Conservation (phyloP, 2,113 vertebrate species). For the Suncus etruscus region DNA sequence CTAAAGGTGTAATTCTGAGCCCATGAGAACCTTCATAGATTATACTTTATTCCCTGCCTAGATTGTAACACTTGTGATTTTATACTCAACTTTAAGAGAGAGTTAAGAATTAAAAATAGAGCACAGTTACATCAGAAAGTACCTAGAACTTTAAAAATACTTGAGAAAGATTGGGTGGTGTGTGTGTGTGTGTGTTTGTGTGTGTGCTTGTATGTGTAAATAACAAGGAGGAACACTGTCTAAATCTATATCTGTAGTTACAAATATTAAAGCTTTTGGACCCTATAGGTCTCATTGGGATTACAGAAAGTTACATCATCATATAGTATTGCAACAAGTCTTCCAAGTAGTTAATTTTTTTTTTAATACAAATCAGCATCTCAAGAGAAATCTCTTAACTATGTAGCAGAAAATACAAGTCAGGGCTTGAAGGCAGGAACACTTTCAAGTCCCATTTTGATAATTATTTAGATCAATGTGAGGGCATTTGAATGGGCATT, state of each 20-base stretch:
- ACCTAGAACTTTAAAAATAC: slow-evolving; percentile 54
- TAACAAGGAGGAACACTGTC: slow-evolving; percentile 70
- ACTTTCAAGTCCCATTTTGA: neutral
- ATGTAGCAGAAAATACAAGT: neutral
- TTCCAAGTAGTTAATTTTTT: slow-evolving; percentile 81
- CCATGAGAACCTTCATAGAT: slow-evolving; percentile 44
- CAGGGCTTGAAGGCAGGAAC: neutral
- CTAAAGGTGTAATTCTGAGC: slow-evolving; percentile 12
- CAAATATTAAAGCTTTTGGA: slow-evolving; percentile 84
- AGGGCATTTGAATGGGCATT: neutral
- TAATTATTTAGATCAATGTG: neutral
- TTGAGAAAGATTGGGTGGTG: slow-evolving; percentile 20
- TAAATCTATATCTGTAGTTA: slow-evolving; percentile 82
- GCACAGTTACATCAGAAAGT: slow-evolving; percentile 54
- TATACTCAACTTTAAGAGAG: slow-evolving; percentile 62
- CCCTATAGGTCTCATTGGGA: slow-evolving; percentile 81
- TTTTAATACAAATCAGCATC: slow-evolving; percentile 74
- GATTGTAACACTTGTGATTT: slow-evolving; percentile 64
- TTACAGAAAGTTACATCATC: slow-evolving; percentile 85
- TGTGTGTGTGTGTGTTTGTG: slow-evolving; percentile 61
- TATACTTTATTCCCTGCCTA: slow-evolving; percentile 69
- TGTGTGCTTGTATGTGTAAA: neutral
- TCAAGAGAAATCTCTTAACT: slow-evolving; percentile 60
- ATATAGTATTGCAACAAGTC: slow-evolving; percentile 82
- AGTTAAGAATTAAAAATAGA: slow-evolving; percentile 79